Percentiles rank a stretch among this genome's conserved stretches.
phyloP scores from a whole-genome alignment of 2,888 invertebrate species.

The Drosophila anomelani region DNA sequence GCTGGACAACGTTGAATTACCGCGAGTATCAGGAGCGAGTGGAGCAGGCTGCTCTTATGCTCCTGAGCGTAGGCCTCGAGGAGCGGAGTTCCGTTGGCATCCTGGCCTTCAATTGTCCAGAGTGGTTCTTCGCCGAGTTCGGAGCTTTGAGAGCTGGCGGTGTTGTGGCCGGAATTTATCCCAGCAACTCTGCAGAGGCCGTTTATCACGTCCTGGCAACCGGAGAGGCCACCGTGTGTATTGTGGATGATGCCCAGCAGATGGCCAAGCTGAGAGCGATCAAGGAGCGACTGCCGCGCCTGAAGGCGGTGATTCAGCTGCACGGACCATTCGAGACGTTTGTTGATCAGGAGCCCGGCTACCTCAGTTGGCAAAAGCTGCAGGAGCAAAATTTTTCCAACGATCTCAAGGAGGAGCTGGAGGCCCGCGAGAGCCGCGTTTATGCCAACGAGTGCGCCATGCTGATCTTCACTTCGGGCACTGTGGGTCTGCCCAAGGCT shows the following conservation, averaged over 20 bases:
- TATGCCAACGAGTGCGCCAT: conserved; percentile 90
- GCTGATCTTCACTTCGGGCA: conserved; percentile 95
- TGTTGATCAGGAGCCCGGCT: conserved; percentile 79
- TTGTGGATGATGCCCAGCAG: conserved; percentile 94
- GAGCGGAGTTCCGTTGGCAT: conserved; percentile 92
- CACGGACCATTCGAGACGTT: conserved; percentile 80
- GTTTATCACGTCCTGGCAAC: conserved; percentile 90
- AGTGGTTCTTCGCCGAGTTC: conserved; percentile 94
- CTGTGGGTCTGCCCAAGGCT: conserved; percentile 94
- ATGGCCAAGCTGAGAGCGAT: conserved; percentile 91
- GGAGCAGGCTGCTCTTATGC: conserved; percentile 91
- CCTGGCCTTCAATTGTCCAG: conserved; percentile 94
- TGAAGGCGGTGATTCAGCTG: conserved; percentile 90
- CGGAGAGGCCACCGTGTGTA: conserved; percentile 92
- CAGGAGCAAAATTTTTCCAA: conserved; percentile 87
- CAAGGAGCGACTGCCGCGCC: conserved; percentile 87
- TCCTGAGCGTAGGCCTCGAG: conserved; percentile 91
- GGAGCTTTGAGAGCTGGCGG: conserved; percentile 95
- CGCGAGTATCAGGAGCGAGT: conserved; percentile 91
- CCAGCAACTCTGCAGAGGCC: conserved; percentile 94
- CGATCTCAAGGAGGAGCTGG: conserved; percentile 88
- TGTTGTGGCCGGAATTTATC: conserved; percentile 94
- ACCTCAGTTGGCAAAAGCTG: conserved; percentile 77
- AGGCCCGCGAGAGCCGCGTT: conserved; percentile 88
- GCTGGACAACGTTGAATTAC: conserved; percentile 88